Conservation (phyloP, 2,113 vertebrate species). For the Hiodon tergisus region DNA sequence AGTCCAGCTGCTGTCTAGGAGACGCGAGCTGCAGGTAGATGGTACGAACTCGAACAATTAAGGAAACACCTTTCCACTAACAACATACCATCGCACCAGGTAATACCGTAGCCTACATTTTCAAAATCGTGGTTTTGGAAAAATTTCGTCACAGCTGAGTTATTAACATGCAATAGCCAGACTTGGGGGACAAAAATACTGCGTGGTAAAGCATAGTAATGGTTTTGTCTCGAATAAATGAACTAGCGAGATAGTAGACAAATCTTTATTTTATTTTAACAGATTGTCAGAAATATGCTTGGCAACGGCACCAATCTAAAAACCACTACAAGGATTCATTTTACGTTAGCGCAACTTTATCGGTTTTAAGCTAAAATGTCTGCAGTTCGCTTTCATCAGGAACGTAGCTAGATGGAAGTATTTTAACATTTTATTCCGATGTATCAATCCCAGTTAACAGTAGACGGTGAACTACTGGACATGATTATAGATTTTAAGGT, state of each 20-base stretch:
- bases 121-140: neutral
- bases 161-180: neutral
- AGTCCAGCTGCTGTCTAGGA: slow-evolving; percentile 18
- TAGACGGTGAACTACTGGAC: no score
- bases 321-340: neutral
- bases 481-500: no score
- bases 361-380: slow-evolving; percentile 12
- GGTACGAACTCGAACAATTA: neutral
- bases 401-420: neutral
- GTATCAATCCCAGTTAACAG: no score
- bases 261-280: no score
- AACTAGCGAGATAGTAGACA: neutral
- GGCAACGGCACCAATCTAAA: neutral
- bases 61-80: slow-evolving; percentile 13
- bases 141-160: neutral
- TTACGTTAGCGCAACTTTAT: slow-evolving; percentile 2
- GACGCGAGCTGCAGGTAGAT: slow-evolving; percentile 16
- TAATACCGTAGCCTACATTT: slow-evolving; percentile 17
- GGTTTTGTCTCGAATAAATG: neutral
- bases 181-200: neutral
- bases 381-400: neutral
- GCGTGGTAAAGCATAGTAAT: neutral
- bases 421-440: no score
- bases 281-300: no score
- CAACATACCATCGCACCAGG: slow-evolving; percentile 22